phyloP scores from a whole-genome alignment of 2,113 vertebrate genomes.

The Bos taurus region ARS-UCD2.0 NC_037335.1:20299001-20299500 shows the following conservation, averaged over 20 bases:
- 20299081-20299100: background rate
- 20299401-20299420: constrained; percentile 14
- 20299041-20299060: background rate
- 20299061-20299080: constrained; percentile 30
- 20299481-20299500: constrained; percentile 38
- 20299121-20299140: background rate
- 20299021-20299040: background rate
- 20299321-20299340: background rate
- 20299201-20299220: background rate
- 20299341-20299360: background rate
- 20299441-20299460: constrained; percentile 37
- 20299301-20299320: background rate
- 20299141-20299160: background rate
- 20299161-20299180: background rate
- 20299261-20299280: background rate
- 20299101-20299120: background rate
- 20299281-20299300: constrained; percentile 5
- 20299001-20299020: background rate
- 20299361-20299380: constrained; percentile 36
- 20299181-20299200: background rate
- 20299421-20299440: background rate
- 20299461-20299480: constrained; percentile 47
- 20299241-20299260: background rate
- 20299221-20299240: background rate
- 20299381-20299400: constrained; percentile 53